Conservation (phyloP, 1,140 invertebrate genomes). For the Apolygus lucorum region DNA sequence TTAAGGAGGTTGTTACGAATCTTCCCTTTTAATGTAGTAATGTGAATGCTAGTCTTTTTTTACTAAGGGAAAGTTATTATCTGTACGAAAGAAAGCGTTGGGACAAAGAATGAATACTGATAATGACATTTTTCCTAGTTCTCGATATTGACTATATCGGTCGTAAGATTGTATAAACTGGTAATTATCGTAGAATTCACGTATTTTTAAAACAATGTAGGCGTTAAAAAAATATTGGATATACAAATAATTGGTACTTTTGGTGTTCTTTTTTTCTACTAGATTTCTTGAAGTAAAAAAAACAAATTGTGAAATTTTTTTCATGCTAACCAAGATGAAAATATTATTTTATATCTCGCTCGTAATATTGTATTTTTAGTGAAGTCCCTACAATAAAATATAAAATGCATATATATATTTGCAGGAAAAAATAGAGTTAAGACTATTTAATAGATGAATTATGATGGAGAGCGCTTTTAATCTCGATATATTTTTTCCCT, state of each 20-base stretch:
- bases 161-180: not conserved
- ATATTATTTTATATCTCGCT: not conserved
- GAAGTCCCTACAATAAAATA: not conserved
- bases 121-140: not conserved
- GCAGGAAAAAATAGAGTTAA: not conserved
- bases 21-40: conserved; percentile 1
- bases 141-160: not conserved
- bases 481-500: not conserved
- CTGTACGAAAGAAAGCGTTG: no score
- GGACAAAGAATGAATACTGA: not conserved
- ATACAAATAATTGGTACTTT: not conserved
- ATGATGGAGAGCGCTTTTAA: not conserved
- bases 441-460: not conserved
- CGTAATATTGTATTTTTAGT: not conserved
- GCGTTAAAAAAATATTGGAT: not conserved
- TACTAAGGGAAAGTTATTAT: not conserved
- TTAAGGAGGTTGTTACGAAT: no score
- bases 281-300: not conserved
- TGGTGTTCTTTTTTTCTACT: not conserved
- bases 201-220: not conserved
- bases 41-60: conserved; percentile 16
- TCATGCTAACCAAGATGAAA: not conserved
- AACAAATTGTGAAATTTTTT: not conserved
- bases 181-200: not conserved
- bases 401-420: not conserved